These are phyloP conservation scores for Hyposoter didymator DNA, from an alignment of 2,888 invertebrate genomes.

Conservation along the genomic window DNA sequence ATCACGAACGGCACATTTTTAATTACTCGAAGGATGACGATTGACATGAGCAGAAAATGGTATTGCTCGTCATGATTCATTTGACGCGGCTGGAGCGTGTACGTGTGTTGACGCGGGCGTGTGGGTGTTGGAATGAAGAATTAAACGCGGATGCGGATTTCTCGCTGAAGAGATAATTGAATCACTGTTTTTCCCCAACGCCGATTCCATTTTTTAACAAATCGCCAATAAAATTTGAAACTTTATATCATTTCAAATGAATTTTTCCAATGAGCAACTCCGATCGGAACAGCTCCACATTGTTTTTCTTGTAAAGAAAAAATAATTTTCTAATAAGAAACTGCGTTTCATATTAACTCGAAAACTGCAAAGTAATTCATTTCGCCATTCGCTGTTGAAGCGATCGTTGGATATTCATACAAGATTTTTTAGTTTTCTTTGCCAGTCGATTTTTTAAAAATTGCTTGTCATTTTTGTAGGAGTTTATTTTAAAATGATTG, in stretches of 20 bases:
- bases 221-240: neutral
- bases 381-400: neutral
- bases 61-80: slow-evolving; percentile 69
- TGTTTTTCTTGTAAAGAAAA: neutral
- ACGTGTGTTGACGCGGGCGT: slow-evolving; percentile 32
- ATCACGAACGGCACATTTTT: slow-evolving; percentile 11
- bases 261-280: neutral
- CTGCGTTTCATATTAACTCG: neutral
- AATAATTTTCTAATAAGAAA: neutral
- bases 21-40: slow-evolving; percentile 21
- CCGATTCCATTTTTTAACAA: neutral
- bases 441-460: neutral
- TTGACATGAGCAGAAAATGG: slow-evolving; percentile 40
- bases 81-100: slow-evolving; percentile 62
- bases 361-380: neutral
- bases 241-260: neutral
- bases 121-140: slow-evolving; percentile 1
- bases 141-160: neutral
- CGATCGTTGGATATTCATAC: neutral
- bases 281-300: neutral
- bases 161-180: neutral
- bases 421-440: neutral
- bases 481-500: slow-evolving; percentile 20
- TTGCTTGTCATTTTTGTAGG: slow-evolving; percentile 12
- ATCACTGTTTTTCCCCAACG: neutral